Evolutionary conservation across 2,888 invertebrate genomes (phyloP), one percentile per base, ranked within the genome.

Genomic region (Theretra japonica): DNA sequence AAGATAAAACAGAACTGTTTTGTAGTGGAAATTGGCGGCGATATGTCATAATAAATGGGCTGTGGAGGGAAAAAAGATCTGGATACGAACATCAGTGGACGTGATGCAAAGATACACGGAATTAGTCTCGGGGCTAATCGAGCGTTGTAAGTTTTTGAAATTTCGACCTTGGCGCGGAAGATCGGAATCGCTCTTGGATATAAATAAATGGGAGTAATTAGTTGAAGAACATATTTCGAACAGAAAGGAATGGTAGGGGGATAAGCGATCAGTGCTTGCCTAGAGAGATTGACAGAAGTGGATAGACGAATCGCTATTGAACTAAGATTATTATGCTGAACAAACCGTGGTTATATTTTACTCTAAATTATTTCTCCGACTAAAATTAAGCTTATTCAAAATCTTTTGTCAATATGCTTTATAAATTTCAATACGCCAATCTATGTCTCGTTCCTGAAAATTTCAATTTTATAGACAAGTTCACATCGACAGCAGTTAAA

Each of bases 1-100:
- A 23, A 65, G 65, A 65, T 65, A 65, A 65, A 65, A 65, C 21
- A 41, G 8, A 58, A 58, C 58, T 53, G 53, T 53, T 53, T 53
- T 53, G 53, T 53, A 53, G 53, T 53, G 53, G 53, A 53, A 53
- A 53, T 53, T 53, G 53, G 53, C 53, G 19, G 58, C 41, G 21
- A 65, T 41, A 48, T 65, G 41, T 65, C 65, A 65, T 41, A 48
- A 48, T 65, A 41, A 65, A 65, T 65, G 65, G 23, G 23, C 41
- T 65, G 65, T 65, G 65, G 41, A 65, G 23, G 65, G 23, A 65
- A 65, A 65, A 65, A 17, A 41, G 41, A 23, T 41, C 41, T 21
- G 65, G 65, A 65, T 65, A 11, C 65, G 5, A 65, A 65, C 48
- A 65, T 65, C 65, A 65, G 48, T 65, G 23, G 65, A 65, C n/a